Percentiles rank a stretch among this genome's conserved stretches.
Conservation (phyloP, 2,113 vertebrate species). For the Dromiciops gliroides region DNA sequence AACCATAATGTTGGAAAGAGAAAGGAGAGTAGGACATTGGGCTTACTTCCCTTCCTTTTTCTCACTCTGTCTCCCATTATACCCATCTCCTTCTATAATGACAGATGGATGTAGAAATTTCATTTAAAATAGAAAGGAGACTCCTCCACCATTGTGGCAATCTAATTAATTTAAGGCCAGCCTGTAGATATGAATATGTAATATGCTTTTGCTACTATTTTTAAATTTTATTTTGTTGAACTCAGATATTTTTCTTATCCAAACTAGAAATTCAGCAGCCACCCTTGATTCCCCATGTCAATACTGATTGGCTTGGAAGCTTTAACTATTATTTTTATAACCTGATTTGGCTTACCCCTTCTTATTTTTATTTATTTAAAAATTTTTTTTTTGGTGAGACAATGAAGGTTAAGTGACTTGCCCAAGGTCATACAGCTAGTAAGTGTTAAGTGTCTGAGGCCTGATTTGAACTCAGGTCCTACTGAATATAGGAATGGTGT, state of each 20-base stretch:
- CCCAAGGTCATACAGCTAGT: too few species aligned
- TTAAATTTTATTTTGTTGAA: not conserved
- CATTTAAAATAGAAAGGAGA: not conserved
- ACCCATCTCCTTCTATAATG: not conserved
- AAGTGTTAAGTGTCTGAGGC: too few species aligned
- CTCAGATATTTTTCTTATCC: not conserved
- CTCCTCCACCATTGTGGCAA: not conserved
- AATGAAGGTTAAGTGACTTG: too few species aligned
- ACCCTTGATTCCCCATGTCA: not conserved
- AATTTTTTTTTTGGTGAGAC: too few species aligned
- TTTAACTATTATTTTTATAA: not conserved
- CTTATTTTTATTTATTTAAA: too few species aligned
- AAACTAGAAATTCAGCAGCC: not conserved
- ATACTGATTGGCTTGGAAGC: not conserved
- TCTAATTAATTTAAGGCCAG: not conserved
- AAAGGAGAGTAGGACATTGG: not conserved
- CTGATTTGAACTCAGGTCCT: too few species aligned
- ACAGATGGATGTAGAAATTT: not conserved
- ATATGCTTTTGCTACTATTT: not conserved
- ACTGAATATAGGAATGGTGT: too few species aligned
- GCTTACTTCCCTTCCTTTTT: not conserved
- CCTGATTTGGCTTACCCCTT: not conserved
- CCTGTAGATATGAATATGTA: not conserved
- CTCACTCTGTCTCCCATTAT: not conserved
- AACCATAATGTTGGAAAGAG: not conserved